Conservation (phyloP, 2,113 vertebrate genomes). For the Trematomus loennbergii region DNA sequence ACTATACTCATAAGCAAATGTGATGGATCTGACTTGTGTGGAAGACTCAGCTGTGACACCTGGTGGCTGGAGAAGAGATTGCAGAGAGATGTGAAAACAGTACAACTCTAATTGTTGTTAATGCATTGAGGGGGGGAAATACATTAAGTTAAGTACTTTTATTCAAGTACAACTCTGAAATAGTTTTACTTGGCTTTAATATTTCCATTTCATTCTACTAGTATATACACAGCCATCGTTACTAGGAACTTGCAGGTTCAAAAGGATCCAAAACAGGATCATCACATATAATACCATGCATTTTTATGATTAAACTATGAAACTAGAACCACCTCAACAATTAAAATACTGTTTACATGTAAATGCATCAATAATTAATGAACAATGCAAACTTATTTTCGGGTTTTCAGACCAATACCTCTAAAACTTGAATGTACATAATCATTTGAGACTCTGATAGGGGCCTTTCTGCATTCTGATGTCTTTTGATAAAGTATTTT, state of each 20-base stretch:
- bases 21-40: conserved; percentile 47
- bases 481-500: too few species aligned
- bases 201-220: not conserved
- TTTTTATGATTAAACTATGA: not conserved
- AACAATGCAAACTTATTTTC: too few species aligned
- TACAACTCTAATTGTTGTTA: not conserved
- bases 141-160: too few species aligned
- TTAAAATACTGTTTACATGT: not conserved
- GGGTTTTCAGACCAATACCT: too few species aligned
- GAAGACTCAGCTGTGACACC: conserved; percentile 65
- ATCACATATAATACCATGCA: not conserved
- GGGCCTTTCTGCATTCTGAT: too few species aligned
- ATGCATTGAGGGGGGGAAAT: too few species aligned
- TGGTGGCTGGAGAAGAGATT: conserved; percentile 41
- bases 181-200: too few species aligned
- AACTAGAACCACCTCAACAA: not conserved
- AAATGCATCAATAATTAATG: not conserved
- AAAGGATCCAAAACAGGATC: not conserved
- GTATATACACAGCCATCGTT: too few species aligned
- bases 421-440: too few species aligned
- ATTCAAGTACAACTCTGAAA: too few species aligned
- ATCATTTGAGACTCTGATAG: too few species aligned
- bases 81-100: not conserved
- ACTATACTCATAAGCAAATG: conserved; percentile 60
- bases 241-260: not conserved